Evolutionary conservation across 30 jellyfish, hydroid and myxozoan species (phyloP), one percentile per base, ranked within the genome.

Genomic region (Rhopilema esculentum): DNA sequence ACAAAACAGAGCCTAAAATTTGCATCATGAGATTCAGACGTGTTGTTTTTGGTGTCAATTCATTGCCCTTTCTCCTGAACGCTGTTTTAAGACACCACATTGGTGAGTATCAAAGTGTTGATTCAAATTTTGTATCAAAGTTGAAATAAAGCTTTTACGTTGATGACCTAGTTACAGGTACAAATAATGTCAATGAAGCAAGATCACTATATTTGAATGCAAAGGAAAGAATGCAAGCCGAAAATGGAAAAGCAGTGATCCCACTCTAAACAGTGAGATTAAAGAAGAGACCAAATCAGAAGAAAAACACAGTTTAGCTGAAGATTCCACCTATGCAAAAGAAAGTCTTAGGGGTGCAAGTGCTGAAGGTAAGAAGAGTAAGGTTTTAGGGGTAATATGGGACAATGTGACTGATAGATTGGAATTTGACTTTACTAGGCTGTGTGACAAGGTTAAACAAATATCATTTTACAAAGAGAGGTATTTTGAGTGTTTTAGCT

Each of bases 21-120:
- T 48, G 72, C 9, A 66, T 57, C 1, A 49, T 32, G 31, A 33
- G 73, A 2, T 83, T 50, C 77, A 26, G 30, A 1, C 0, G 86
- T 24, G 87, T 61, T 4, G 80, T 70, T 29, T 83, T 83, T 51
- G 92, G 87, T 1, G 72, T 29, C 17, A 70, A 52, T 62, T 8
- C 86, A 4, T 21, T 57, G 20, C 92, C 92, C 16, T 83, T 83
- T 27, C 80, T 83, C 33, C 52, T 83, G 24, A 83, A 83, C 65
- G 82, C 86, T 20, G 92, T 83, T 2, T 24, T 83, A 4, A 27
- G 92, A 52, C 71, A 83, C 62, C 92, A 83, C 72, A 27, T 83
- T 18, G 72, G 40, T 4, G 51, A 17, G 72, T 83, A 24, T 33
- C 8, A 19, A 61, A 69, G 61, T 25, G 64, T 20, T 23, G 92